A percentile compares a stretch with the other conserved stretches of the same genome.
phyloP scores from a whole-genome alignment of 2,797 vertebrate genomes.

The Bradypodion pumilum region DNA sequence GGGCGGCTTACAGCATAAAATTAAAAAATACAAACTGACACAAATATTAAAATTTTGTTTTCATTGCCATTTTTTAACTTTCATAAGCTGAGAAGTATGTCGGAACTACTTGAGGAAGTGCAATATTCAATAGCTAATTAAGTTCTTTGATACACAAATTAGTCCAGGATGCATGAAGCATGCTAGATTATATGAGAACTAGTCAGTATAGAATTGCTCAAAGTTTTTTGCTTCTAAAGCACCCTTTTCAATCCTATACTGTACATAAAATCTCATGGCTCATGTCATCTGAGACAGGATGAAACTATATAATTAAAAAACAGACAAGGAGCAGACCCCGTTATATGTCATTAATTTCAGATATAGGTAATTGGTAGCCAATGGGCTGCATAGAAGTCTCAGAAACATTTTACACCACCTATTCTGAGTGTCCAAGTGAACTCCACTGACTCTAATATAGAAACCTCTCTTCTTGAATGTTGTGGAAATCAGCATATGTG shows the following conservation, averaged over 20 bases:
- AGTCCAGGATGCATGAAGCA: neutral
- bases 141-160: neutral
- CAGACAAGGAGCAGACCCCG: neutral
- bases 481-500: no score
- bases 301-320: neutral
- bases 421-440: no score
- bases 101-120: neutral
- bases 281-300: neutral
- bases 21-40: no score
- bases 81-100: neutral
- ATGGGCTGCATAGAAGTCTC: no score
- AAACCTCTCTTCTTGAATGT: no score
- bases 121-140: neutral
- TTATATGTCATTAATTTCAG: no score
- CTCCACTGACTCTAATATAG: no score
- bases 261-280: neutral
- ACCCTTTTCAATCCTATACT: neutral
- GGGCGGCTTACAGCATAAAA: no score
- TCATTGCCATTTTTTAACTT: neutral
- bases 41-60: no score
- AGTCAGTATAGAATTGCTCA: neutral
- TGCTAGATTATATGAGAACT: neutral
- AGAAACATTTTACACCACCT: no score
- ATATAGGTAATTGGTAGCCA: no score
- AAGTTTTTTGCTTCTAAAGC: neutral